phyloP scores from a whole-genome alignment of 2,888 invertebrate species.

The Mesorhabditis spiculigera region DNA sequence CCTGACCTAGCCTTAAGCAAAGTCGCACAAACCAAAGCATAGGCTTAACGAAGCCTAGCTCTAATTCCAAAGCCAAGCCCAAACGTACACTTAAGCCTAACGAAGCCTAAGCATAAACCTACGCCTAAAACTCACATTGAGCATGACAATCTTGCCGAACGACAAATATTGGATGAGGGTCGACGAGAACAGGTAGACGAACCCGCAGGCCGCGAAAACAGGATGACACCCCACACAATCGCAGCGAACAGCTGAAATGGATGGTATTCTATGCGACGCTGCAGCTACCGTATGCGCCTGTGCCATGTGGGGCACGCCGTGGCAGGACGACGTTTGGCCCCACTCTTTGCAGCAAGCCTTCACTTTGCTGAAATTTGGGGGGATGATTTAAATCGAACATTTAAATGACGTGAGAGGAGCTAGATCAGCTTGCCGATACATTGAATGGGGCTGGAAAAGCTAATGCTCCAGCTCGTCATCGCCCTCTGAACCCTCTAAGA shows the following conservation, averaged over 20 bases:
- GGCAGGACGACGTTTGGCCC: slow-evolving; percentile 40
- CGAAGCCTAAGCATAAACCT: neutral
- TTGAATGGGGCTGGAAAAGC: too few relatives aligned
- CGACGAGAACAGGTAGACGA: slow-evolving; percentile 38
- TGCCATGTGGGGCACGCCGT: slow-evolving; percentile 43
- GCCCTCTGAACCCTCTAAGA: too few relatives aligned
- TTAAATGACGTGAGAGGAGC: too few relatives aligned
- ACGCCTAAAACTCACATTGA: slow-evolving; percentile 22
- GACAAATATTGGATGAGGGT: slow-evolving; percentile 33
- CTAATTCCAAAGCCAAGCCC: too few relatives aligned
- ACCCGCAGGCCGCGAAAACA: slow-evolving; percentile 35
- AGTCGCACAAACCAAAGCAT: too few relatives aligned
- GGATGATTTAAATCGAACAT: too few relatives aligned
- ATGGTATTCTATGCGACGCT: neutral
- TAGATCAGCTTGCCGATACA: too few relatives aligned
- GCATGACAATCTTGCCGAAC: slow-evolving; percentile 35
- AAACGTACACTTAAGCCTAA: too few relatives aligned
- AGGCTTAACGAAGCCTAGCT: too few relatives aligned
- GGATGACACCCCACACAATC: slow-evolving; percentile 35
- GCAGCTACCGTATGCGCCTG: slow-evolving; percentile 24
- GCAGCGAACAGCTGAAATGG: slow-evolving; percentile 22
- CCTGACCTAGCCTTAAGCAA: too few relatives aligned
- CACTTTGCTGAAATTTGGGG: slow-evolving; percentile 28
- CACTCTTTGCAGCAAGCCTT: slow-evolving; percentile 34
- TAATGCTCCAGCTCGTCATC: neutral